Percentiles rank a stretch among this genome's conserved stretches.
phyloP scores from a whole-genome alignment of 2,797 vertebrate genomes.

The Amphiprion clarkii region DNA sequence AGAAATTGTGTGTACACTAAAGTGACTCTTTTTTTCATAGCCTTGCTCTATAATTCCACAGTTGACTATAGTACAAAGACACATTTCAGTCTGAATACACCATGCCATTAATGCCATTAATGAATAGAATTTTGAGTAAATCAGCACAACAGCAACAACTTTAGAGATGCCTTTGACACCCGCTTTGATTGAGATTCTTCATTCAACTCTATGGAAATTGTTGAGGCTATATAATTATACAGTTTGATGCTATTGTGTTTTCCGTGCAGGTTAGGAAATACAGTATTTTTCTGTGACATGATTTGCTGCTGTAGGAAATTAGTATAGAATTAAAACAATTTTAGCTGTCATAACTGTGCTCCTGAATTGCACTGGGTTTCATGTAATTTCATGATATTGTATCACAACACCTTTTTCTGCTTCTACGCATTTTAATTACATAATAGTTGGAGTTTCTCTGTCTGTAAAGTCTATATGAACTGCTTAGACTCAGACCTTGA shows the following conservation, averaged over 20 bases:
- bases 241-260: not conserved
- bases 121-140: not conserved
- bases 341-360: not conserved
- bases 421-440: slow-evolving; percentile 5
- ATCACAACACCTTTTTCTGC: not conserved
- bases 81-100: not conserved
- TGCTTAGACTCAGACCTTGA: slow-evolving; percentile 18
- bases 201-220: not conserved
- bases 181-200: not conserved
- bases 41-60: not conserved
- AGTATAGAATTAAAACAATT: not conserved
- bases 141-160: not conserved
- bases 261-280: not conserved
- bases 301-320: not conserved
- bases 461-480: slow-evolving; percentile 9
- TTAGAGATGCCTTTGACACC: not conserved
- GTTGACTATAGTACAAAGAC: slow-evolving; percentile 10
- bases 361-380: not conserved
- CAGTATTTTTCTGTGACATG: not conserved
- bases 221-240: not conserved
- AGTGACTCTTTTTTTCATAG: not conserved
- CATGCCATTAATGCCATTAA: not conserved
- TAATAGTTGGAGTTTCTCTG: not conserved
- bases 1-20: not conserved
- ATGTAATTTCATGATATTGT: not conserved